Evolutionary conservation across 1,140 invertebrate species (phyloP), one percentile per base, ranked within the genome.

Genomic region (Trachymyrmex septentrionalis): DNA sequence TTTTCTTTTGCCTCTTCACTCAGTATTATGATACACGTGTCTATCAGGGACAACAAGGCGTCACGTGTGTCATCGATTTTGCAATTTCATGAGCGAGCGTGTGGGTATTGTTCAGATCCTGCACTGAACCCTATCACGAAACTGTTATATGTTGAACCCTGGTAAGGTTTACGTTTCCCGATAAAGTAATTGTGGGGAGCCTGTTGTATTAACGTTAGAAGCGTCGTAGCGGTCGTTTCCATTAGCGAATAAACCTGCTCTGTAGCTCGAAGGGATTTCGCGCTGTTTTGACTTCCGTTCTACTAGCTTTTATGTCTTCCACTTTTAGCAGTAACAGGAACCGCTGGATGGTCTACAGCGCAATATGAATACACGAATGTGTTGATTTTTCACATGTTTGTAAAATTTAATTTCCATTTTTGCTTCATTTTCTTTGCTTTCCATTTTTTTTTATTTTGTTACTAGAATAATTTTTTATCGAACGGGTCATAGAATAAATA

Each of bases 181-280:
- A 59, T 61, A 73, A 84, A 73, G 21, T 73, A 73, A 71, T 81
- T 53, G 77, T 69, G 21, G 61, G 50, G 12, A 82, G 34, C 12
- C 19, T 55, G 67, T 59, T 53, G 55, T 84, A 27, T 84, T 84
- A 84, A 61, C 16, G 55, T 24, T 84, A 21, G 34, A 59, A 71
- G 53, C 30, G 21, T 44, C 50, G 30, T 55, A 34, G 30, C 63
- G 64, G 30, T 81, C 53, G 66, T 81, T 81, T 81, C 78, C 78
- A 81, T 81, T 81, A 81, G 66, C 66, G 78, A 81, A 81, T 81
- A 81, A 71, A 81, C 53, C 50, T 71, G 66, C 30, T 81, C 21
- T 81, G 64, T 81, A 71, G 64, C 66, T 81, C 50, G 78, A 81
- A 81, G 64, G 50, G 78, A 81, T 71, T 81, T 81, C 16, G 63